These are phyloP conservation scores for Formica selysi DNA, from an alignment of 1,140 invertebrate genomes.

Conservation along the genomic window DNA sequence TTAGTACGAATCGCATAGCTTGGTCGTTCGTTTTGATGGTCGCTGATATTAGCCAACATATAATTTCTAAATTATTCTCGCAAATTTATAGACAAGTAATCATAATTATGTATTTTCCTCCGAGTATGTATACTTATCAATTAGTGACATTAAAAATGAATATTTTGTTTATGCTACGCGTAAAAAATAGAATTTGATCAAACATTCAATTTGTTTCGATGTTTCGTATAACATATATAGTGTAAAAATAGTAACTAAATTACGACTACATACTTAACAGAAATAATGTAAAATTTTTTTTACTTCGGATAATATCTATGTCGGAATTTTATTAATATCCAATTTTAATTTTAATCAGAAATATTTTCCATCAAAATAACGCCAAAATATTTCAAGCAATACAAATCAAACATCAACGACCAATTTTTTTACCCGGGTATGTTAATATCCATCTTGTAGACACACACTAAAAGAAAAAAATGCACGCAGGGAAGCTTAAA, in stretches of 20 bases:
- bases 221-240: neutral
- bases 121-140: neutral
- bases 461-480: neutral
- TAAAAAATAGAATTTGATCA: neutral
- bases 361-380: neutral
- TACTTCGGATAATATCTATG: neutral
- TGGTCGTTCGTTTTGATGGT: neutral
- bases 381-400: slow-evolving; percentile 1
- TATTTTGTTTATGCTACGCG: neutral
- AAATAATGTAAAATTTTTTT: slow-evolving; percentile 7
- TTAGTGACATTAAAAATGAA: neutral
- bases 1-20: slow-evolving; percentile 48
- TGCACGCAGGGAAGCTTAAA: neutral
- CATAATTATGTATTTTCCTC: neutral
- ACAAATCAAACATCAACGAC: slow-evolving; percentile 37
- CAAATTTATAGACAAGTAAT: neutral
- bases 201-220: neutral
- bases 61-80: neutral
- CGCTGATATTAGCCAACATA: slow-evolving; percentile 6
- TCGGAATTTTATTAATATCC: slow-evolving; percentile 4
- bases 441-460: slow-evolving; percentile 21
- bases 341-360: neutral
- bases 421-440: slow-evolving; percentile 13
- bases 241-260: neutral
- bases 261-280: neutral